phyloP scores from a whole-genome alignment of 2,797 vertebrate genomes.

The Phoxinus dragarum region DNA sequence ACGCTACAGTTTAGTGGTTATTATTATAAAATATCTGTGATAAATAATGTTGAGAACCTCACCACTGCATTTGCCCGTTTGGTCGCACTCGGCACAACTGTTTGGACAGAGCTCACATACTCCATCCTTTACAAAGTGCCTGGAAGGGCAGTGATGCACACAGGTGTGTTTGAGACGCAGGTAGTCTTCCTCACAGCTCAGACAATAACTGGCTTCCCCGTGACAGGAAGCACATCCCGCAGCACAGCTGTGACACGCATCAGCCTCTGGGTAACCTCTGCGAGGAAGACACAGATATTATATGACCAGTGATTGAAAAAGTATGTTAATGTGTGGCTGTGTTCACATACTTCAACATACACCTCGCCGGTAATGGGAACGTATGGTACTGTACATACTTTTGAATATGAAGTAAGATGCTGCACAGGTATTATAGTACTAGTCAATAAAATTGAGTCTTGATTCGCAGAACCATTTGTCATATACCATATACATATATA shows the following conservation, averaged over 20 bases:
- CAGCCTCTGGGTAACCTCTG: slow-evolving; percentile 84
- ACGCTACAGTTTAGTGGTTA: not conserved
- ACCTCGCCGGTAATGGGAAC: not conserved
- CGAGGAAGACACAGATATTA: slow-evolving; percentile 28
- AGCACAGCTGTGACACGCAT: slow-evolving; percentile 76
- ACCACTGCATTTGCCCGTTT: slow-evolving; percentile 84
- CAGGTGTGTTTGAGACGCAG: slow-evolving; percentile 79
- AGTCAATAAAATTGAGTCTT: not conserved
- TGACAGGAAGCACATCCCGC: slow-evolving; percentile 81
- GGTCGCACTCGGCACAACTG: slow-evolving; percentile 82
- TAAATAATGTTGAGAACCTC: slow-evolving; percentile 55
- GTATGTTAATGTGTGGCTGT: not conserved
- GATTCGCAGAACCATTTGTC: not conserved
- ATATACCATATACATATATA: no score
- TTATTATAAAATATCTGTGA: not conserved
- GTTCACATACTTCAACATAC: not conserved
- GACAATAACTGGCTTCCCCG: slow-evolving; percentile 77
- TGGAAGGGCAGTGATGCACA: slow-evolving; percentile 76
- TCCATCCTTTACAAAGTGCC: slow-evolving; percentile 74
- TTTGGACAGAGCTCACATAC: slow-evolving; percentile 83
- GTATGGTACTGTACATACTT: not conserved
- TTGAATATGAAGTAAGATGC: not conserved
- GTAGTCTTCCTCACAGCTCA: slow-evolving; percentile 78
- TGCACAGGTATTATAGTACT: not conserved
- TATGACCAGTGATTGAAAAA: not conserved